Evolutionary conservation across 2,113 vertebrate genomes (phyloP), one percentile per base, ranked within the genome.

Genomic region (Phylloscopus whistleri): DNA sequence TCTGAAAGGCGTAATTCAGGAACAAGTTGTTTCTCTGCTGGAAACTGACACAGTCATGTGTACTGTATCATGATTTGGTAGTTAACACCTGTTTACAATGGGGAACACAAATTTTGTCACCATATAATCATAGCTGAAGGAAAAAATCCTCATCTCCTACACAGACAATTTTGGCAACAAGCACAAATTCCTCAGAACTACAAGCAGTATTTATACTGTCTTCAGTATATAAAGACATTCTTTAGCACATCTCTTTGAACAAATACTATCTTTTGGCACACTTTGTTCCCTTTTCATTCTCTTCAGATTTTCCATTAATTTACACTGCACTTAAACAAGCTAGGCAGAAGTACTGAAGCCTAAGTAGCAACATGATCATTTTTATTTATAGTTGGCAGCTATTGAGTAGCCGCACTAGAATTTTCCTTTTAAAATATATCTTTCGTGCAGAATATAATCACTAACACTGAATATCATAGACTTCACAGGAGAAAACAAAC

Each of bases 301-400:
- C 58, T 76, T 94, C 58, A 77, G 58, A 79, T 87, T 87, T 91
- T 89, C 81, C 84, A 83, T 83, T 93, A 84, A 79, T 69, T 89
- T 68, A 81, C 20, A 41, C 37, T 68, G 52, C n/a, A 76, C 28
- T 89, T 44, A 68, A 72, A 87, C 58, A 87, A 81, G 41, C 46
- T 16, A 78, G 16, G 44, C 46, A 0, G 19, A 69, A 80, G 48
- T 80, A 80, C 51, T 69, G 52, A 90, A 72, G 44, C 10, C 0
- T 15, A 84, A 85, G 37, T 20, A 85, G 44, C 55, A 67, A 60
- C 20, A 58, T 0, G 2, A 67, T 46, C 11, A 82, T 68, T 91
- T 95, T 91, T 76, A 48, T 59, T 90, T 89, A 16, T 24, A 64
- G 20, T 37, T 58, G 22, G 58, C 62, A 91, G 74, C 37, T 87